These are phyloP conservation scores for Oophaga pumilio DNA, from an alignment of 2,113 vertebrate species.

Conservation along the genomic window DNA sequence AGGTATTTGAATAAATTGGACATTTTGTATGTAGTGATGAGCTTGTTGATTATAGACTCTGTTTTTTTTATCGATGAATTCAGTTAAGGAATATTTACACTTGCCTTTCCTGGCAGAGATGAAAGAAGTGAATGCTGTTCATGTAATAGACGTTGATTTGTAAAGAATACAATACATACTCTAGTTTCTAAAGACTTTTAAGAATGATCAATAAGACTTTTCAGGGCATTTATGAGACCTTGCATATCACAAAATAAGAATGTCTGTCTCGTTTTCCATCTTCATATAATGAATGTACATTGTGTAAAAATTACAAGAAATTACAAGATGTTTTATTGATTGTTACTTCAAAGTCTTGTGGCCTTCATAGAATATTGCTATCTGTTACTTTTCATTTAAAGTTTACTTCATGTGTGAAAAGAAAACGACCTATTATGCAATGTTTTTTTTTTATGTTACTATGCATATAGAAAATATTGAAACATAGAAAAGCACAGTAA, in stretches of 20 bases:
- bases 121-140: background rate
- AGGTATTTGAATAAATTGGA: background rate
- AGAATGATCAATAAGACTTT: background rate
- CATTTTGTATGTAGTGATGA: background rate
- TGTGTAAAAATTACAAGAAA: conserved; percentile 24
- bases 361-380: background rate
- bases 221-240: conserved; percentile 10
- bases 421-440: no score
- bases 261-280: background rate
- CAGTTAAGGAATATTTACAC: background rate
- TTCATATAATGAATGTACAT: conserved; percentile 10
- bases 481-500: no score
- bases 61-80: background rate
- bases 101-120: background rate
- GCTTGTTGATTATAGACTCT: background rate
- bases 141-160: background rate
- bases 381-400: background rate
- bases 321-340: conserved; percentile 24
- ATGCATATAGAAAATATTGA: no score
- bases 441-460: no score
- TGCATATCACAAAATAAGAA: background rate
- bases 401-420: no score
- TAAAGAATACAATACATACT: background rate
- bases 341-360: background rate
- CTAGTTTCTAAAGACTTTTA: conserved; percentile 5